Evolutionary conservation across 2,888 invertebrate species (phyloP).

Genomic region (Spodoptera exigua): DNA sequence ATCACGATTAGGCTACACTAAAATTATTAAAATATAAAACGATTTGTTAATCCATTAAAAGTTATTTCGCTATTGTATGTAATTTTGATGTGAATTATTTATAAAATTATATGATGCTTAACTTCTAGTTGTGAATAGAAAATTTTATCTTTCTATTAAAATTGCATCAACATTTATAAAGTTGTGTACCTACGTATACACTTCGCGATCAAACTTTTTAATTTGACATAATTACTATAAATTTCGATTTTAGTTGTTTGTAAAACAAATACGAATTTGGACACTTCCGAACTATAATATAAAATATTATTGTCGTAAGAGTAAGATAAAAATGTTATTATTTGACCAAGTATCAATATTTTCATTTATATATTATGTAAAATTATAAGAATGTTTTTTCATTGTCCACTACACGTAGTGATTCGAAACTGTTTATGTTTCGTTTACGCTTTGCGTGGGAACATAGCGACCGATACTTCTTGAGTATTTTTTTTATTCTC

Average conservation of each 20-base stretch:
- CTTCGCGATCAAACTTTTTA: not conserved
- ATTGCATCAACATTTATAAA: constrained; percentile 32
- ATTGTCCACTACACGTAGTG: constrained; percentile 24
- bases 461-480: constrained; percentile 36
- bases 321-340: constrained; percentile 8
- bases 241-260: too few species aligned
- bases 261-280: too few species aligned
- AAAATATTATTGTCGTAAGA: not conserved
- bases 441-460: constrained; percentile 46
- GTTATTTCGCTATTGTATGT: constrained; percentile 55
- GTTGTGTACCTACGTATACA: constrained; percentile 39
- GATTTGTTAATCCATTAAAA: constrained; percentile 63
- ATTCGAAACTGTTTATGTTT: constrained; percentile 36
- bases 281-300: not conserved
- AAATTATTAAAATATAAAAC: constrained; percentile 63
- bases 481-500: constrained; percentile 23
- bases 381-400: constrained; percentile 11
- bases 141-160: constrained; percentile 40
- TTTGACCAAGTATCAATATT: constrained; percentile 19
- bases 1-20: constrained; percentile 55
- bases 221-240: too few species aligned
- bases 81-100: too few species aligned
- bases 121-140: constrained; percentile 35
- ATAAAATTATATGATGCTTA: constrained; percentile 46
- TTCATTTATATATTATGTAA: not conserved